Conservation (phyloP, 2,888 invertebrate genomes). For the Lasioglossum villosulum region DNA sequence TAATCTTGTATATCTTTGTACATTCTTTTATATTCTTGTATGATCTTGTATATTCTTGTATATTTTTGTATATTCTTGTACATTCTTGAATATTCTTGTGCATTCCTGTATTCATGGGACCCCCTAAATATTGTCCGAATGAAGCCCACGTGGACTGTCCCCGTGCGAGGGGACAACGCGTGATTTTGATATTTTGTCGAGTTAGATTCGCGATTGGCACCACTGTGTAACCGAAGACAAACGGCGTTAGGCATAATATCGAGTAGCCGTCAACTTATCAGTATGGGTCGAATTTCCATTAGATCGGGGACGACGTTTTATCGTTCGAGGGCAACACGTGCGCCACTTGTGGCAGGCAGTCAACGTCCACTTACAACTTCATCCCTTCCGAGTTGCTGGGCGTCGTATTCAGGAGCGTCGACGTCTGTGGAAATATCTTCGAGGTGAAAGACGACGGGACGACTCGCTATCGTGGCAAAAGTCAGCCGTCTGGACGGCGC, state of each 20-base stretch:
- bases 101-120: no score
- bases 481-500: background rate
- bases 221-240: no score
- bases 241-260: background rate
- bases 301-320: constrained; percentile 48
- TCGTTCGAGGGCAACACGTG: constrained; percentile 59
- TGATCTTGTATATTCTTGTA: no score
- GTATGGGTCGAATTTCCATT: background rate
- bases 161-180: no score
- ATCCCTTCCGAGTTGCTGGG: constrained; percentile 1
- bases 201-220: no score
- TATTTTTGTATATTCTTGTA: no score
- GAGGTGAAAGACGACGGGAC: constrained; percentile 67
- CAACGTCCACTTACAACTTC: constrained; percentile 59
- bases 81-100: no score
- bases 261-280: background rate
- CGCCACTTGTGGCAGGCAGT: constrained; percentile 57
- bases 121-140: no score
- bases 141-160: no score
- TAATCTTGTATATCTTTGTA: no score
- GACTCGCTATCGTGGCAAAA: constrained; percentile 53
- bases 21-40: no score
- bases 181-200: no score
- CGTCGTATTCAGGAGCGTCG: constrained; percentile 65
- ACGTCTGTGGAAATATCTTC: constrained; percentile 70